These are phyloP conservation scores for cattle (Bos taurus) DNA, from an alignment of 2,113 vertebrate species.

Conservation along the genomic window DNA sequence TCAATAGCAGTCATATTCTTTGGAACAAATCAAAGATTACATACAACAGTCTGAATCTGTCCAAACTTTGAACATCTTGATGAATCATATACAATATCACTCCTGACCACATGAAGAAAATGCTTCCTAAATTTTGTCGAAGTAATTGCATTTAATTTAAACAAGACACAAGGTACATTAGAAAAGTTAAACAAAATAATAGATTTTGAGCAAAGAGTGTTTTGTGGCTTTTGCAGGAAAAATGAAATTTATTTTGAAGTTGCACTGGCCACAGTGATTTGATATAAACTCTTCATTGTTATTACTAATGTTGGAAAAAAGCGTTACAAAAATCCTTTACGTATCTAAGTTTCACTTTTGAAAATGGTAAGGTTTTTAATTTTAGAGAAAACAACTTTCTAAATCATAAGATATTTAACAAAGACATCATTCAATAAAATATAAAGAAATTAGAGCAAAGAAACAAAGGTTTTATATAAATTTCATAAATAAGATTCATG, in stretches of 20 bases:
- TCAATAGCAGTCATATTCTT: background rate
- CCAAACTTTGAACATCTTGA: background rate
- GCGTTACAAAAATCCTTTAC: background rate
- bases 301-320: background rate
- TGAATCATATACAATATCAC: background rate
- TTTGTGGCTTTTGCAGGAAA: background rate
- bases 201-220: background rate
- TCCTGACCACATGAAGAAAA: background rate
- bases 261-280: background rate
- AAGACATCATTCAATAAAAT: background rate
- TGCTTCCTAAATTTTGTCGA: background rate
- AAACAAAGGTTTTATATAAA: background rate
- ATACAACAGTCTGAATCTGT: background rate
- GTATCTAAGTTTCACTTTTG: background rate
- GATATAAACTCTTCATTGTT: background rate
- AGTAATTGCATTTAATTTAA: background rate
- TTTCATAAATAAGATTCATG: background rate
- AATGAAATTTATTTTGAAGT: background rate
- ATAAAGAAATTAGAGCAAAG: background rate
- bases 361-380: background rate
- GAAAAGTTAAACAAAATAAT: background rate
- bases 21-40: background rate
- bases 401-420: slow-evolving; percentile 12
- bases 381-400: background rate
- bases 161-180: background rate